phyloP scores from a whole-genome alignment of 2,113 vertebrate species.

The Leucoraja erinaceus region DNA sequence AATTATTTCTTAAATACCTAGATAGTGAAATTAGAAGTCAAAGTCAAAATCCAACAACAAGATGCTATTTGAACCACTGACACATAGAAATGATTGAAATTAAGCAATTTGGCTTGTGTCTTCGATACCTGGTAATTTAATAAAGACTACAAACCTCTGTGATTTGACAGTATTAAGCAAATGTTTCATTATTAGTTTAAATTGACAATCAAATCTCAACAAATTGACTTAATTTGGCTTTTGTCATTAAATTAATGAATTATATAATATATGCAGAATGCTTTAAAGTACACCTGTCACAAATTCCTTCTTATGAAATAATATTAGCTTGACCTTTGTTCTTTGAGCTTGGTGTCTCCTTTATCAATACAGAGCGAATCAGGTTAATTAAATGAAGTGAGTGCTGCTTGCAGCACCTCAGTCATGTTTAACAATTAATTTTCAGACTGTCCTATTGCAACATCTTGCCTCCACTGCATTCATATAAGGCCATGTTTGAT shows the following conservation, averaged over 20 bases:
- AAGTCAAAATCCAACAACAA: neutral
- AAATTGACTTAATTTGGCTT: neutral
- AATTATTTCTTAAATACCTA: neutral
- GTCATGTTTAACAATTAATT: neutral
- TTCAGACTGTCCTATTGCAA: neutral
- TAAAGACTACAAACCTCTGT: neutral
- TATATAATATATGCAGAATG: neutral
- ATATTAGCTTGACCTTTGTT: neutral
- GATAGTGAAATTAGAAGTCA: neutral
- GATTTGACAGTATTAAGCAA: neutral
- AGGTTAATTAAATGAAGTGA: neutral
- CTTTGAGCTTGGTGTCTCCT: neutral
- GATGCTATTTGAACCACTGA: neutral
- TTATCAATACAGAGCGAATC: neutral
- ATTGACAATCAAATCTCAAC: neutral
- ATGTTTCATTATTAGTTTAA: neutral
- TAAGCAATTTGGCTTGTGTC: neutral
- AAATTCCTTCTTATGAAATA: neutral
- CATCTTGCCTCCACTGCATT: neutral
- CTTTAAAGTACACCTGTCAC: neutral
- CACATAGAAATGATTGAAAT: neutral
- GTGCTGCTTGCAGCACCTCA: neutral
- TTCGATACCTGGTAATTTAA: neutral
- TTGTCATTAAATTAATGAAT: neutral
- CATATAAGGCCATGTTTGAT: neutral